Base-by-base conservation (phyloP, 2,888 invertebrate genomes). In the Pseudococcus longispinus region DNA sequence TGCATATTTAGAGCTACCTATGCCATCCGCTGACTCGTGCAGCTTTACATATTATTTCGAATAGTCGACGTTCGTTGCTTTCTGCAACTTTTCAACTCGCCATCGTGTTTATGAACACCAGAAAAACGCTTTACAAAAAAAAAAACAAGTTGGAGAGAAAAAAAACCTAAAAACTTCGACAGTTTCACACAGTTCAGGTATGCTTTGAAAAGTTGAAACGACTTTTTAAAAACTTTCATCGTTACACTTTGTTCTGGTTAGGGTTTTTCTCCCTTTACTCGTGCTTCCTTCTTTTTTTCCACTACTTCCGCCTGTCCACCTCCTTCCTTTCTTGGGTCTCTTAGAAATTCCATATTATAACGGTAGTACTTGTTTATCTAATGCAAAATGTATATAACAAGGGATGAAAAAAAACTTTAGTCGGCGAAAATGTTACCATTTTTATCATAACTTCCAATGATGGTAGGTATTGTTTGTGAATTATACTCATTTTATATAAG, bases 181-280 rank as follows among this genome's bases (percentile, higher is more conserved):
- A 80, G 77, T 80, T 80, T 80, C 77, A 42, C 77, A 42, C 77
- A 42, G 77, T 80, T 80, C 77, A 80, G 77, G 77, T 80, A 80
- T 80, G 77, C 77, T 80, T 80, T 80, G 77, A 37, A 42, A 80
- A 80, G 77, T 80, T 80, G 42, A 42, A 80, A 80, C 77, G 77
- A 80, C 77, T 80, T 80, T 80, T 80, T 80, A 80, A 80, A 80
- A 80, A 80, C 77, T 80, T 80, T 80, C 77, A 80, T 80, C 77
- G 77, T 80, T 80, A 80, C 77, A 80, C 77, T 80, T 80, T 80
- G 77, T 80, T 80, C 77, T 80, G 77, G 77, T 80, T 42, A 29
- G 77, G 32, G 29, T 15, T 74, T 80, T 80, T 42, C 26, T 29
- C 29, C 29, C 18, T 70, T 70, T 29, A 29, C 70, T 70, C 18